phyloP scores from a whole-genome alignment of 1,140 invertebrate species.

The Drosophila sucinea region DNA sequence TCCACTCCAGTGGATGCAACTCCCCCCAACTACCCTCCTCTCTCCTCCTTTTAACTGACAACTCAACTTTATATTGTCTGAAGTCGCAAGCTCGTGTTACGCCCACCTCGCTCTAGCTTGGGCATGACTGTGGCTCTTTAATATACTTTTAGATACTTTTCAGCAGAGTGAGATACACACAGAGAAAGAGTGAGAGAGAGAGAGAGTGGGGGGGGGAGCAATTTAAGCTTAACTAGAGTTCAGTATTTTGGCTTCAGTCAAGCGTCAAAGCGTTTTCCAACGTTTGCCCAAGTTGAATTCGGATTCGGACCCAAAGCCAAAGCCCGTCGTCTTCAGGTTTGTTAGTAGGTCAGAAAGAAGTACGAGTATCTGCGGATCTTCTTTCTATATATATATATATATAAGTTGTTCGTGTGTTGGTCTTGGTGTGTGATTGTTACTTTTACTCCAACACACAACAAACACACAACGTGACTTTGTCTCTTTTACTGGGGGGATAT shows the following conservation, averaged over 20 bases:
- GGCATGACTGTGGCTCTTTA: constrained; percentile 30
- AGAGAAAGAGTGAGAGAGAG: not conserved
- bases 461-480: constrained; percentile 72
- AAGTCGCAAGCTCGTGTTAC: constrained; percentile 69
- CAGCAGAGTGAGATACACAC: not conserved
- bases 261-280: constrained; percentile 73
- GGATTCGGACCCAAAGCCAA: not conserved
- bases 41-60: constrained; percentile 42
- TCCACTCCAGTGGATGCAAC: constrained; percentile 26
- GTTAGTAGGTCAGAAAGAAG: constrained; percentile 78
- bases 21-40: constrained; percentile 17
- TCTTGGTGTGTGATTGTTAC: constrained; percentile 66
- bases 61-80: constrained; percentile 48
- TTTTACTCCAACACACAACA: constrained; percentile 53
- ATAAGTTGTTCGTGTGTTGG: constrained; percentile 16
- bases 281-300: constrained; percentile 63
- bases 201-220: not conserved
- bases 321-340: constrained; percentile 18
- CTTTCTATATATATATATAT: constrained; percentile 1
- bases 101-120: constrained; percentile 43
- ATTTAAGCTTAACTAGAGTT: constrained; percentile 30
- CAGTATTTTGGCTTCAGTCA: constrained; percentile 60
- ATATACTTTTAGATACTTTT: constrained; percentile 24
- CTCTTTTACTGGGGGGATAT: constrained; percentile 69
- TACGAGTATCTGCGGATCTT: constrained; percentile 33